Evolutionary conservation across 2,888 invertebrate genomes (phyloP), one percentile per base, ranked within the genome.

Genomic region (Argyra leucocephala): DNA sequence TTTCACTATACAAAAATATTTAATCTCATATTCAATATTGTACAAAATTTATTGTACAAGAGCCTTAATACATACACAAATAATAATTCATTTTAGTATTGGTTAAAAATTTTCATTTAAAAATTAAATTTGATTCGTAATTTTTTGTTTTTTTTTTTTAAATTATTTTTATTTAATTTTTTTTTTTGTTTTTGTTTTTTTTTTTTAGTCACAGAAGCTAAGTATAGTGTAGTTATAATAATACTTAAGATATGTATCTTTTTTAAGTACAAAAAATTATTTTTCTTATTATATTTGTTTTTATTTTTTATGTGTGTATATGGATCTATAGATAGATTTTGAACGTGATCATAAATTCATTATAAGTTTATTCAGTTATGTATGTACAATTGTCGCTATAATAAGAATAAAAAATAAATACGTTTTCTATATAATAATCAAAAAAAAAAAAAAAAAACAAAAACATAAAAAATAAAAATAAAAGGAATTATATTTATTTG

Each of bases 301-400:
- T 6, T 26, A 26, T 9, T 26, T n/a, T n/a, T 10, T 31, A 31
- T 7, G 9, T 31, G 12, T 6, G 3, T 31, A 31, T 31, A 7
- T 31, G 12, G 1, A 48, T 48, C 48, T 48, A 48, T 48, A 48
- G 48, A 48, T 48, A 48, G 48, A 48, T 48, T n/a, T 48, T 48
- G n/a, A 12, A 48, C 48, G 48, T 48, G 48, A 48, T 48, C 48
- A 48, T 48, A 48, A 48, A 48, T 48, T 48, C 48, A 48, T 48
- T 48, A 48, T 48, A 48, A 48, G 15, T n/a, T 18, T 15, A 12
- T 48, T 2, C 18, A 48, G 9, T 15, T 48, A 48, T 9, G 48
- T 48, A n/a, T 48, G 37, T 15, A 37, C 26, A 18, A 15, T 48
- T 48, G 5, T 31, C 10, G 31, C 10, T 48, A 31, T 31, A 31